phyloP scores from a whole-genome alignment of 2,888 invertebrate species.

The Lasioglossum lativentre region DNA sequence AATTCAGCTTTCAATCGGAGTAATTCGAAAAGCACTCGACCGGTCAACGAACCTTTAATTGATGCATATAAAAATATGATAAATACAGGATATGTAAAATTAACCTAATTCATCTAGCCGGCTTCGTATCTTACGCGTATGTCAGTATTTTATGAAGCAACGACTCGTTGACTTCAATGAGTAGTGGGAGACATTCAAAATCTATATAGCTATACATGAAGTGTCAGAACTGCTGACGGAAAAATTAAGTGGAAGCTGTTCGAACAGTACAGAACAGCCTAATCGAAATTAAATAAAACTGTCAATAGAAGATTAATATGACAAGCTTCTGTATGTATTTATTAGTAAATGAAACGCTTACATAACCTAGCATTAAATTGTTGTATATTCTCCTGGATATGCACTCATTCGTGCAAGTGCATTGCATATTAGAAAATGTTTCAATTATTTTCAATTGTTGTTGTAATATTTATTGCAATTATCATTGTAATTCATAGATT shows the following conservation, averaged over 20 bases:
- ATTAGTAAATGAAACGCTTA: slow-evolving; percentile 29
- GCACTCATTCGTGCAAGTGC: slow-evolving; percentile 11
- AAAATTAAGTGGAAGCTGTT: slow-evolving; percentile 14
- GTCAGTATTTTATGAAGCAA: slow-evolving; percentile 45
- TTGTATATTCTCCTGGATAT: slow-evolving; percentile 20
- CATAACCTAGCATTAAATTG: slow-evolving; percentile 67
- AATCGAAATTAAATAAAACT: slow-evolving; percentile 35
- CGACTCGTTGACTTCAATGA: slow-evolving; percentile 40
- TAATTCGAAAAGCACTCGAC: background rate
- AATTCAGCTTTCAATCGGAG: background rate
- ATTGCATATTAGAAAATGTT: background rate
- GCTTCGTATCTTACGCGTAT: slow-evolving; percentile 25
- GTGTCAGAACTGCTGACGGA: slow-evolving; percentile 25
- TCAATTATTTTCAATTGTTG: background rate
- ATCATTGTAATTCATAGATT: background rate
- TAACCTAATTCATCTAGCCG: slow-evolving; percentile 32
- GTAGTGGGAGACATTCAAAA: slow-evolving; percentile 56
- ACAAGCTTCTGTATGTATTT: slow-evolving; percentile 72
- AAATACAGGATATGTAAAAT: slow-evolving; percentile 24
- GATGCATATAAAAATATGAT: background rate
- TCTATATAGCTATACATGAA: slow-evolving; percentile 34
- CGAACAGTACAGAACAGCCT: slow-evolving; percentile 15
- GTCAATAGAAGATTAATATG: slow-evolving; percentile 52
- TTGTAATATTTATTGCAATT: too few species aligned
- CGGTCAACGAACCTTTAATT: slow-evolving; percentile 17